A percentile compares a stretch with the other conserved stretches of the same genome.
Evolutionary conservation across 2,888 invertebrate genomes (phyloP).

Genomic region (Calameuta pallipes): DNA sequence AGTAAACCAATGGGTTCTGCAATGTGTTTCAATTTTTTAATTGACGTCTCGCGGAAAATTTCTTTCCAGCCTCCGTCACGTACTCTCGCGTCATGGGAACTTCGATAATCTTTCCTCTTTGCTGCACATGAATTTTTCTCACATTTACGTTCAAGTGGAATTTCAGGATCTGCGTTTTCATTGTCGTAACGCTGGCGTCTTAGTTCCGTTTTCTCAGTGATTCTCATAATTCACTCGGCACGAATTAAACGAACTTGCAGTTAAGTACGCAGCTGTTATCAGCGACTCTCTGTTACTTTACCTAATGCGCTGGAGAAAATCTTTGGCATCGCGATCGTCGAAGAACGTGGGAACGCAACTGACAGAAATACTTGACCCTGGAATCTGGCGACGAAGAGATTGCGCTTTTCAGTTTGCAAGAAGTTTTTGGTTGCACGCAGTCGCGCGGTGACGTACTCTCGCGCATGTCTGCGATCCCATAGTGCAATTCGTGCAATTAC

Average conservation of each 20-base stretch:
- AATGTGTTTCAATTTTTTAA: slow-evolving; percentile 72
- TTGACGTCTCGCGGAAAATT: slow-evolving; percentile 22
- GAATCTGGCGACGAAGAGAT: background rate
- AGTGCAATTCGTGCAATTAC: too few relatives aligned
- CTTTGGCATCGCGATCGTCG: background rate
- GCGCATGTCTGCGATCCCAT: too few relatives aligned
- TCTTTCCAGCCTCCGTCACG: background rate
- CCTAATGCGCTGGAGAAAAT: background rate
- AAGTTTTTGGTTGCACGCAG: background rate
- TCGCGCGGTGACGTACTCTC: background rate
- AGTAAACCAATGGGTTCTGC: slow-evolving; percentile 81
- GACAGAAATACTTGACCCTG: background rate
- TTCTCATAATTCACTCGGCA: background rate
- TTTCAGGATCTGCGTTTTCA: too few relatives aligned
- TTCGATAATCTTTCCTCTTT: background rate
- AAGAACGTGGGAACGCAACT: background rate
- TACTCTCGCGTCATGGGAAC: background rate
- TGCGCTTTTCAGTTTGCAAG: background rate
- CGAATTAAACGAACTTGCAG: background rate
- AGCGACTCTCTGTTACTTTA: too few relatives aligned
- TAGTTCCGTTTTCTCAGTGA: background rate
- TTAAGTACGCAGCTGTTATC: too few relatives aligned
- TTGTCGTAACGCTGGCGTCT: background rate
- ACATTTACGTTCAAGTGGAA: too few relatives aligned
- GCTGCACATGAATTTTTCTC: too few relatives aligned